Base-by-base conservation (phyloP, 2,888 invertebrate species). In the Caenorhabditis sulstoni region DNA sequence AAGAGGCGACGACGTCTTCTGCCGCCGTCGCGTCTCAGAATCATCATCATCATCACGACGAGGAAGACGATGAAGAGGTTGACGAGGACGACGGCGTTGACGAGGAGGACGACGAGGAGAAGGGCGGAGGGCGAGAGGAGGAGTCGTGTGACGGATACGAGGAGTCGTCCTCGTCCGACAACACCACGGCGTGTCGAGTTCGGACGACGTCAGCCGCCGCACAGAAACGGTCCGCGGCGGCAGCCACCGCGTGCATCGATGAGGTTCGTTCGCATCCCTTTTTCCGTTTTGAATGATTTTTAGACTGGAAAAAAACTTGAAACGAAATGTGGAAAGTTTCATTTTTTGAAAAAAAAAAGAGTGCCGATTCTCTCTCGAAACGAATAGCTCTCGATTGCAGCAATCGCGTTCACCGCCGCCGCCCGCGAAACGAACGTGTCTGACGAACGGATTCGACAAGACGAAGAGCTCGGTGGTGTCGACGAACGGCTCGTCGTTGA, bases 401-500 rank as follows among this genome's bases (percentile, higher is more conserved):
- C 62, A 65, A 57, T 74, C 75, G 5, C 75, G 53, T 16, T 75
- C 80, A 0, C 83, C 83, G 14, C 81, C 83, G 14, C 81, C 83
- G 18, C 64, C 73, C 11, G 12, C 78, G 4, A 83, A 83, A 70
- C 71, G 83, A 16, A 45, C 67, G n/a, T 81, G 81, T 44, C 59
- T 83, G 3, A 73, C 80, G 35, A 83, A 83, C 49, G 83, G 83
- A 22, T 83, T 76, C 57, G 83, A 81, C 44, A 81, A 83, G 53
- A 61, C 81, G 39, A 81, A 83, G 41, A 44, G 45, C 16, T 41
- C 67, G 20, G 64, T 64, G n/a, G 35, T n/a, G n/a, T n/a, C 71
- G 29, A 53, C 79, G n/a, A 79, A 79, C 52, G 79, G 79, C 29
- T 29, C 29, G 29, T 3, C 29, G 29, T 7, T 29, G 4, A 29